Conservation (phyloP, 1,140 invertebrate species). For the Cherax quadricarinatus region DNA sequence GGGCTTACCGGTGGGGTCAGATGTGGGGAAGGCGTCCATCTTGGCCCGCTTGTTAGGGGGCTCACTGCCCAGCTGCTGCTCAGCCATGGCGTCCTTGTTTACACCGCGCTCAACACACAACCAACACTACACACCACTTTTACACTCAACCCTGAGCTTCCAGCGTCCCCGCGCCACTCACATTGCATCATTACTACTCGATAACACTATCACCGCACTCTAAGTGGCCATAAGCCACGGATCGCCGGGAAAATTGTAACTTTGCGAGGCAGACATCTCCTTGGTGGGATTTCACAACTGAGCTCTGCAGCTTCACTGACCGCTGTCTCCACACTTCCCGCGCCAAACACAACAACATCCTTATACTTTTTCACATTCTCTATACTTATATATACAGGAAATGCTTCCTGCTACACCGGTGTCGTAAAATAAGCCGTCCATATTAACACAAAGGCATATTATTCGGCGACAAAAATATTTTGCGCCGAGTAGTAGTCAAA, state of each 20-base stretch:
- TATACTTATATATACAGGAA: conserved; percentile 19
- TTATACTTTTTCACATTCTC: conserved; percentile 37
- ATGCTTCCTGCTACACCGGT: conserved; percentile 46
- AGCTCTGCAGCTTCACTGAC: conserved; percentile 63
- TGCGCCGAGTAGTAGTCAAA: conserved; percentile 65
- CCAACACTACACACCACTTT: conserved; percentile 51
- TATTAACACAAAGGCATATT: conserved; percentile 35
- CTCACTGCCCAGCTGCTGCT: conserved; percentile 64
- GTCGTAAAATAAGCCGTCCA: conserved; percentile 53
- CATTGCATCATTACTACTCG: conserved; percentile 52
- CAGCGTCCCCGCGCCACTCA: conserved; percentile 46
- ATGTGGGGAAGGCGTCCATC: conserved; percentile 59
- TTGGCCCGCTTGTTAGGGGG: conserved; percentile 66
- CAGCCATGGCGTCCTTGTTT: conserved; percentile 69
- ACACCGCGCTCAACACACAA: conserved; percentile 55
- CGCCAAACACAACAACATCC: conserved; percentile 22
- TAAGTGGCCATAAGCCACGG: conserved; percentile 45
- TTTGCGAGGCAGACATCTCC: conserved; percentile 67
- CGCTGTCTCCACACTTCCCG: conserved; percentile 25
- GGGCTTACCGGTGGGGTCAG: conserved; percentile 63
- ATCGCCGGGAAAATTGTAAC: conserved; percentile 60
- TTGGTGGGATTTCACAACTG: conserved; percentile 61
- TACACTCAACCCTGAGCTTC: conserved; percentile 27
- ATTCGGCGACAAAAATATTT: conserved; percentile 66
- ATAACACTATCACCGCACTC: conserved; percentile 40